Conservation (phyloP, 2,113 vertebrate genomes). For the Ochotona curzoniae region DNA sequence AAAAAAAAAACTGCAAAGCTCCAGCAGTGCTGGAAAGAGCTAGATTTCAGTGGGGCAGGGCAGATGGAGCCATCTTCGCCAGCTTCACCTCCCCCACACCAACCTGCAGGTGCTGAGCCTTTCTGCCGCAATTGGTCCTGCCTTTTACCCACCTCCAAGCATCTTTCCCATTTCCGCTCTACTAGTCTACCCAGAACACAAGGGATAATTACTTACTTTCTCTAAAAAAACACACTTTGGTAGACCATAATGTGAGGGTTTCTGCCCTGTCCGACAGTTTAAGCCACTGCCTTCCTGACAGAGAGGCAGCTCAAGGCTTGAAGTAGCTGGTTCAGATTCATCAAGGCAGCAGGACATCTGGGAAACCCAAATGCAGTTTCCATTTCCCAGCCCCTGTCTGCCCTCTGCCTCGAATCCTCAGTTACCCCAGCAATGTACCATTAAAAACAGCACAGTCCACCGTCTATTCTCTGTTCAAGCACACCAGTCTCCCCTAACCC, state of each 20-base stretch:
- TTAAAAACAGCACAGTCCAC: background rate
- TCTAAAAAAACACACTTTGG: background rate
- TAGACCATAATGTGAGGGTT: background rate
- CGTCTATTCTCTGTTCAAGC: background rate
- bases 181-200: background rate
- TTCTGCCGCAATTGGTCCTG: background rate
- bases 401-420: background rate
- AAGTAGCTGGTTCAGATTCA: background rate
- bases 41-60: background rate
- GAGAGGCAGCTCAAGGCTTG: background rate
- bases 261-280: background rate
- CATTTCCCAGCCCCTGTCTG: background rate
- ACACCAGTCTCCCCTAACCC: background rate
- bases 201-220: background rate
- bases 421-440: background rate
- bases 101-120: background rate
- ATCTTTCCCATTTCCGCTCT: background rate
- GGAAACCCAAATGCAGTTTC: background rate
- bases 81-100: background rate
- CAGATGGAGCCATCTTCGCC: background rate
- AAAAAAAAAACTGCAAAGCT: background rate
- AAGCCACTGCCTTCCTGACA: background rate
- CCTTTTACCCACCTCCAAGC: background rate
- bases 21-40: background rate
- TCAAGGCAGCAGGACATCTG: constrained; percentile 1